Evolutionary conservation across 2,888 invertebrate genomes (phyloP), one percentile per base, ranked within the genome.

Genomic region (Oscheius myriophilus): DNA sequence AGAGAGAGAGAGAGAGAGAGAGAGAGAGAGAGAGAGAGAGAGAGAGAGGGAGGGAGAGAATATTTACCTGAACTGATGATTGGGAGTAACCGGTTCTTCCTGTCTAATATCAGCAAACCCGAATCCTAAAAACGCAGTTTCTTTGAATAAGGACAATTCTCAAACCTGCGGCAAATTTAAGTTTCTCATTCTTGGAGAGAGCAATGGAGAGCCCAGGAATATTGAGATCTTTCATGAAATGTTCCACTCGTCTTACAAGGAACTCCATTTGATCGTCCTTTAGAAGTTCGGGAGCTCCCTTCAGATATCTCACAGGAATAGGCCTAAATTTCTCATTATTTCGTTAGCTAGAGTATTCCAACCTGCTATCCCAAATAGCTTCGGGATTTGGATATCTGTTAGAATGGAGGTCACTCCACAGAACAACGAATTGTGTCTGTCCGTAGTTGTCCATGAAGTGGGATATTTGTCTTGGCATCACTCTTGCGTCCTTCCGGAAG

Each of bases 181-280:
- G 77, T 63, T 79, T 71, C 64, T 85, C 85, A 63, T 85, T 72
- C 67, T 82, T 83, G 23, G 85, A 79, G 51, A 85, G 82, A 41
- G 85, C 85, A 46, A 85, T 82, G 1, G 85, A 86, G n/a, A 85
- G 72, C 21, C 84, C 85, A 26, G 85, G 85, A 51, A 85, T 84
- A 67, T 84, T 84, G 33, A 85, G 71, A 57, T 84, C 83, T 43
- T 82, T 79, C 84, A 84, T 85, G 62, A 84, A 84, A 65, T 83
- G 78, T 53, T 84, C 83, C 11, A 84, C 80, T 41, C 84, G 61
- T 42, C 79, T 78, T 42, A 77, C 75, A 46, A 84, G 73, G 61
- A 84, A 84, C 18, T 78, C 78, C 70, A 85, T 72, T 53, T 84
- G 83, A 23, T 73, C 69, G n/a, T 80, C 75, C 9, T 70, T 57